phyloP scores from a whole-genome alignment of 2,113 vertebrate genomes.

The Xiphophorus couchianus region DNA sequence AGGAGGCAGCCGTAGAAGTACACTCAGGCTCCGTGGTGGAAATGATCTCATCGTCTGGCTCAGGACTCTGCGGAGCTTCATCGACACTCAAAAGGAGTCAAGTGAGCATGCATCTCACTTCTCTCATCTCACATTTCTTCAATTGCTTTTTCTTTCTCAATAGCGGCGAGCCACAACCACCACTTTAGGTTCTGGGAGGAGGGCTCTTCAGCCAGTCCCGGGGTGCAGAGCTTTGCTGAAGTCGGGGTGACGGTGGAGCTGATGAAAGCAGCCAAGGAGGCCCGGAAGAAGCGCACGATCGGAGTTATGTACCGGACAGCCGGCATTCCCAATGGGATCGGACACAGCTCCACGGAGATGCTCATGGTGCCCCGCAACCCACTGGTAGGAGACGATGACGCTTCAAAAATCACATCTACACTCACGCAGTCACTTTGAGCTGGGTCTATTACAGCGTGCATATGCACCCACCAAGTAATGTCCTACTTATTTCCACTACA shows the following conservation, averaged over 20 bases:
- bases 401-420: slow-evolving; percentile 30
- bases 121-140: slow-evolving; percentile 45
- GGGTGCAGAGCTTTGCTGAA: slow-evolving; percentile 80
- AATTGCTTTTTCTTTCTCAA: slow-evolving; percentile 39
- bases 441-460: slow-evolving; percentile 27
- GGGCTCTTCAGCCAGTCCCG: slow-evolving; percentile 69
- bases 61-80: slow-evolving; percentile 60
- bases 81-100: slow-evolving; percentile 66
- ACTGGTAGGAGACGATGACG: slow-evolving; percentile 68
- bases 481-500: slow-evolving; percentile 66
- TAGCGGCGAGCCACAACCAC: slow-evolving; percentile 79
- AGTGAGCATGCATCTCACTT: slow-evolving; percentile 55
- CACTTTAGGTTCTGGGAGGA: slow-evolving; percentile 81
- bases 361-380: slow-evolving; percentile 75
- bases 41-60: slow-evolving; percentile 73
- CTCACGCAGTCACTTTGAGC: slow-evolving; percentile 57
- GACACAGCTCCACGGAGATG: slow-evolving; percentile 82
- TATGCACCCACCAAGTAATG: slow-evolving; percentile 51
- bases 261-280: slow-evolving; percentile 78
- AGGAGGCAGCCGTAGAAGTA: slow-evolving; percentile 48
- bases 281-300: slow-evolving; percentile 72
- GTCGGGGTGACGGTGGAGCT: slow-evolving; percentile 78
- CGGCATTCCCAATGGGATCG: slow-evolving; percentile 78
- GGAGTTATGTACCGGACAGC: slow-evolving; percentile 78
- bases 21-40: slow-evolving; percentile 59